Base-by-base conservation (phyloP, 2,797 vertebrate species). In the Argentina silus region DNA sequence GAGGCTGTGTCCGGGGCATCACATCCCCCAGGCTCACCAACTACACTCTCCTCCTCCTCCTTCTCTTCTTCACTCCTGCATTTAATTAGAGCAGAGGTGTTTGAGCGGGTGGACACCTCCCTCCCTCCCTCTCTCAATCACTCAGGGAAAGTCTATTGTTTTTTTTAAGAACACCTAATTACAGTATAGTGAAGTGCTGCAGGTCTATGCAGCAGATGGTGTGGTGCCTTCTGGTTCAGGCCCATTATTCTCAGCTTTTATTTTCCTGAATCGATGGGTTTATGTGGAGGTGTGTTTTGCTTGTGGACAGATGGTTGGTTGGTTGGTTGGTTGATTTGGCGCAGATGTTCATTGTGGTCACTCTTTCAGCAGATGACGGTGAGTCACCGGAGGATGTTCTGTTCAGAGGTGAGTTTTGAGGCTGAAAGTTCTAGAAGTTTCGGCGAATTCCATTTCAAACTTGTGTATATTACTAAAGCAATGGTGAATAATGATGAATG, bases 1-100 rank as follows among this genome's bases (percentile, higher is more conserved):
- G 27, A 36, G 9, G 10, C 6, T 14, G 59, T 61, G 61, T 43
- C 55, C 5, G 7, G 67, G 19, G 44, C 64, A 62, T 42, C 19
- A 17, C 50, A 48, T 45, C 61, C 23, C 57, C 63, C 59, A 63
- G 65, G 70, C 73, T 23, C 21, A 56, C 51, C 2, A 51, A 59
- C 45, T 8, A 62, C 43, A 57, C 59, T 7, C 62, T 19, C 15
- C 36, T 55, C 42, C 44, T 67, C 45, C 56, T 57, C 8, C 55
- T n/a, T 48, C 47, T 12, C 47, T 21, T 5, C 55, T 17, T 3
- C 55, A n/a, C 59, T 12, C 59, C 23, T 12, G 5, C 60, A 19
- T 17, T 17, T 17, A 56, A 27, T 10, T 50, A 36, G 27, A 36
- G 27, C 27, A 36, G 27, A 36, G 27, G 27, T 36, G 27, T 36